Evolutionary conservation across 2,113 vertebrate genomes (phyloP), one percentile per base, ranked within the genome.

Genomic region (Calypte anna): DNA sequence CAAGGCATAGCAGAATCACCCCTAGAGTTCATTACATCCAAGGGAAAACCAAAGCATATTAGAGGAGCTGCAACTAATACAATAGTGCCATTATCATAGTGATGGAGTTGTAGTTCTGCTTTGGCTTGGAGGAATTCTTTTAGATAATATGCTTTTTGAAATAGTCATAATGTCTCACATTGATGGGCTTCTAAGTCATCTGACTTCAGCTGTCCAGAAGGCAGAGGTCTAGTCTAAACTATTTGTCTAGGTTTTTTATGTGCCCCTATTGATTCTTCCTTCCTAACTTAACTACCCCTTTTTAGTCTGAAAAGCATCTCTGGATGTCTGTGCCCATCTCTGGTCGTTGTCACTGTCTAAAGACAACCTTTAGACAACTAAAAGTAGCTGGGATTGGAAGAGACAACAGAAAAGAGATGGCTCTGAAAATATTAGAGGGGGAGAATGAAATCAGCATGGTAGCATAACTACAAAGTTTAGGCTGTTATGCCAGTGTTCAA

Each of bases 41-140:
- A 4, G 30, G 55, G 79, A 50, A 54, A 46, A 50, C 28, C 28
- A 62, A 59, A 43, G 14, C 12, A 25, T 0, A 0, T 28, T 46
- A 81, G 5, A 1, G 1, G 53, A 78, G 30, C 5, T 70, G 48
- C 13, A 77, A 64, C 4, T 0, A 1, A 44, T 44, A 55, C 10
- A 1, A 1, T 23, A 73, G 28, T 68, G 33, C 30, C 5, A n/a
- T 51, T 78, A 48, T 12, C 48, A 48, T 21, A 57, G 51, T 36
- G 82, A 53, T 4, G 6, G 25, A 58, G 15, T 33, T 55, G 16
- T 40, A 48, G 25, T 91, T 91, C 57, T 87, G 82, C 21, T 55
- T 48, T 8, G 36, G 3, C 84, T 82, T 61, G 72, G 53, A 90
- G 38, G 0, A 72, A 57, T 62, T 73, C 33, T 10, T 86, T 92